Conservation (phyloP, 2,797 vertebrate species). For the Hippocampus kuda region DNA sequence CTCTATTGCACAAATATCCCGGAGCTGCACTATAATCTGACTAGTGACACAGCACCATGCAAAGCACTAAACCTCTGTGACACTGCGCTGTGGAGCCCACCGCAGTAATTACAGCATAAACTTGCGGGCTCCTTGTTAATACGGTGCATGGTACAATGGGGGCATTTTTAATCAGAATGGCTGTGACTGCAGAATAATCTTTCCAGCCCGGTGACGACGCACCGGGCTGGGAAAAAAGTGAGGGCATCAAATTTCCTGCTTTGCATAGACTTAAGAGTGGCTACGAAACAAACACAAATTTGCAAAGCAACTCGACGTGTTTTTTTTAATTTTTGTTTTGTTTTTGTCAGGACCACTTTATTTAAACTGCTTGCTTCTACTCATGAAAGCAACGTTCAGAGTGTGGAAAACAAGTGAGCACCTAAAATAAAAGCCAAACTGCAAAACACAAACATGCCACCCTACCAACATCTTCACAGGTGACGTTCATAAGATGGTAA, state of each 20-base stretch:
- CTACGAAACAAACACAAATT: conserved; percentile 54
- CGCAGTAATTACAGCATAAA: conserved; percentile 40
- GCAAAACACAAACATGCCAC: too few species aligned
- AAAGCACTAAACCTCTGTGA: conserved; percentile 29
- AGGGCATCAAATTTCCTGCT: conserved; percentile 50
- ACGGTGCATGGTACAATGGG: conserved; percentile 28
- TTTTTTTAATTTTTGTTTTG: conserved; percentile 37
- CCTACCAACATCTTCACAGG: too few species aligned
- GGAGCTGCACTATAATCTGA: conserved; percentile 31
- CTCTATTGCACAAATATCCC: conserved; percentile 17
- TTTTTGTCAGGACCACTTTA: conserved; percentile 10
- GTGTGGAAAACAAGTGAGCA: too few species aligned
- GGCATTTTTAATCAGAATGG: conserved; percentile 59
- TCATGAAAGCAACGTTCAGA: too few species aligned
- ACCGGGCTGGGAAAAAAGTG: conserved; percentile 39
- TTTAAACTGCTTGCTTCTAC: conserved; percentile 22
- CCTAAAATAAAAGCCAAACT: too few species aligned
- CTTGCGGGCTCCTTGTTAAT: conserved; percentile 43
- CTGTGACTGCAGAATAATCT: conserved; percentile 56
- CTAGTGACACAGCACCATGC: conserved; percentile 11
- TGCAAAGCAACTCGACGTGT: conserved; percentile 33
- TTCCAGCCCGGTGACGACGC: conserved; percentile 41
- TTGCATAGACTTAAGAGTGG: conserved; percentile 52
- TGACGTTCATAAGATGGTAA: too few species aligned
- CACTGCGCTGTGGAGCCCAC: conserved; percentile 13